Conservation (phyloP, 2,113 vertebrate species). For the Columbina picui region DNA sequence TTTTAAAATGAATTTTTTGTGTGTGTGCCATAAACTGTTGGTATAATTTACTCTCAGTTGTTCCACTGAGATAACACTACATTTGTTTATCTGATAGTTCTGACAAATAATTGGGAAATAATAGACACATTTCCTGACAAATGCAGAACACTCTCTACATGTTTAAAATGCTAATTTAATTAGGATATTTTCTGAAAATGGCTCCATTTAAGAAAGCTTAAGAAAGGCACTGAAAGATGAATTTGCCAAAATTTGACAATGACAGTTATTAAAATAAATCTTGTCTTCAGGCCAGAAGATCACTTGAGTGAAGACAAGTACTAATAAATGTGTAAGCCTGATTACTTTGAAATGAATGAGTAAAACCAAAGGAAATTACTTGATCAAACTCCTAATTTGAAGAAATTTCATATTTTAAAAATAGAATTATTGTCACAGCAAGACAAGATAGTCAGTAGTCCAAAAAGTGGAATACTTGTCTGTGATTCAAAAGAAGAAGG, state of each 20-base stretch:
- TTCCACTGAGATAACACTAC: neutral
- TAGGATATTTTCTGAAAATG: neutral
- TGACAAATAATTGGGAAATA: neutral
- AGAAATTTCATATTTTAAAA: neutral
- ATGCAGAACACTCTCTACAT: neutral
- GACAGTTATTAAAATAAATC: neutral
- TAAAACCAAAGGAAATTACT: neutral
- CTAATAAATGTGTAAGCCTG: neutral
- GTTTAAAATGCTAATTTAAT: neutral
- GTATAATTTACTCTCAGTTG: neutral
- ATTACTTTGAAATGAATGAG: neutral
- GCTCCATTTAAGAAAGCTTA: neutral
- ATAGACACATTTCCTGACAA: neutral
- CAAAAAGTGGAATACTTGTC: neutral
- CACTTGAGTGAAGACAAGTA: neutral
- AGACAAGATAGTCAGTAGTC: neutral
- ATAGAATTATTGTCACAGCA: neutral
- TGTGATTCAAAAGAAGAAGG: neutral
- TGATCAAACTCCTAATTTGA: neutral
- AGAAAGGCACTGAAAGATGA: neutral
- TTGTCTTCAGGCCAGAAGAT: neutral
- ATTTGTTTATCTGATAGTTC: neutral
- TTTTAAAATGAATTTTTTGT: neutral
- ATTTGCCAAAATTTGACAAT: neutral
- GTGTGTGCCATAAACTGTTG: neutral